Conservation (phyloP, 2,888 invertebrate genomes). For the Geotrupes spiniger region DNA sequence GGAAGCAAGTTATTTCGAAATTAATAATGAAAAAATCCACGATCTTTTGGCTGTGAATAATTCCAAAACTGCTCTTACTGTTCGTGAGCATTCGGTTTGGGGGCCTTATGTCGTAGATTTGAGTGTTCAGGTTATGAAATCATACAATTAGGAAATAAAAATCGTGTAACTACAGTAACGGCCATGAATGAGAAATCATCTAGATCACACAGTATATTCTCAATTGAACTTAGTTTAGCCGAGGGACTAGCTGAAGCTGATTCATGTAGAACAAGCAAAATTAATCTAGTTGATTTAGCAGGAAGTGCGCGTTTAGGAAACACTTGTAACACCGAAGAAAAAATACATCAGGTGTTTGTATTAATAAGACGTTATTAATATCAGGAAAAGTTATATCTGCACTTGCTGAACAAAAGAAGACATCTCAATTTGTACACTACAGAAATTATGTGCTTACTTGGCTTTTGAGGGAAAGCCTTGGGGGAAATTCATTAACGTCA, state of each 20-base stretch:
- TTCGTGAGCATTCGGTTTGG: slow-evolving; percentile 73
- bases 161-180: slow-evolving; percentile 74
- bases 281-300: slow-evolving; percentile 77
- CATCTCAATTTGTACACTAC: slow-evolving; percentile 68
- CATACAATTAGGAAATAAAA: slow-evolving; percentile 71
- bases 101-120: slow-evolving; percentile 79
- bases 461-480: slow-evolving; percentile 74
- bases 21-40: slow-evolving; percentile 83
- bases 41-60: slow-evolving; percentile 60
- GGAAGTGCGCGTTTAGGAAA: slow-evolving; percentile 73
- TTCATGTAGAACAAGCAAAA: slow-evolving; percentile 62
- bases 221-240: slow-evolving; percentile 61
- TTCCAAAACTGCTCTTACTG: slow-evolving; percentile 57
- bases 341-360: slow-evolving; percentile 70
- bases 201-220: slow-evolving; percentile 77
- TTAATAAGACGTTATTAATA: slow-evolving; percentile 72
- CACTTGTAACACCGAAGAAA: slow-evolving; percentile 64
- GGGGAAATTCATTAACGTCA: slow-evolving; percentile 76
- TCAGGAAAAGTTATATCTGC: slow-evolving; percentile 78
- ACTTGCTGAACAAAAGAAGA: slow-evolving; percentile 60
- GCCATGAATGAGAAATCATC: slow-evolving; percentile 81
- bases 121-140: slow-evolving; percentile 67
- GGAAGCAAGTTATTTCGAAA: slow-evolving; percentile 80
- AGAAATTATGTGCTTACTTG: slow-evolving; percentile 79
- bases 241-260: slow-evolving; percentile 49